Evolutionary conservation across 1,140 invertebrate genomes (phyloP), one percentile per base, ranked within the genome.

Genomic region (Tetraneura akinire): DNA sequence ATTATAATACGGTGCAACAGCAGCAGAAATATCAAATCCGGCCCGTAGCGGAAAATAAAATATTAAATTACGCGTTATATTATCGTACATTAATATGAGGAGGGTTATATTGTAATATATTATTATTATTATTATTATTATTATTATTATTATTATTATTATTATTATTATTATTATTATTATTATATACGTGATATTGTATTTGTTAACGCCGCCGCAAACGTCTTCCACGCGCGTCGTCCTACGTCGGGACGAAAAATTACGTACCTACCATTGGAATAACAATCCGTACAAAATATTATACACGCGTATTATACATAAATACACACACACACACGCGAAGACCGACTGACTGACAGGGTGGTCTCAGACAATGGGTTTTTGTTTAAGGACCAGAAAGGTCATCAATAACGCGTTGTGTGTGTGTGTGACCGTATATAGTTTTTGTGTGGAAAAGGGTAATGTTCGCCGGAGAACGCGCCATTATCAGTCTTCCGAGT

Each of bases 291-390:
- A 47, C 45, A 47, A 47, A 47, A 51, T 18, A 47, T 47, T 42
- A 10, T 42, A 42, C 42, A 42, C 42, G n/a, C n/a, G 29, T 26
- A 60, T 16, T 26, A 6, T 11, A 32, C 60, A 21, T 16, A 68
- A 37, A 23, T 32, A 21, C 16, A 37, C 32, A 18, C 62, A 6
- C 37, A 1, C n/a, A 10, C 32, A 21, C 16, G 13, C 13, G 29
- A 45, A 37, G 64, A n/a, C 64, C 64, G 64, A 74, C 71, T 55
- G 71, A 74, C 71, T 55, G 71, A 74, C 71, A 74, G 71, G 71
- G 71, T 74, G 71, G 71, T 74, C 71, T 29, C 71, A 37, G 71
- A 74, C 71, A 74, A 74, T 74, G 71, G 49, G 49, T 74, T 74
- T 74, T 74, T 74, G 71, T 74, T 74, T 55, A 55, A 74, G 45